Conservation (phyloP, 2,797 vertebrate species). For the Oreonectes daqikongensis region DNA sequence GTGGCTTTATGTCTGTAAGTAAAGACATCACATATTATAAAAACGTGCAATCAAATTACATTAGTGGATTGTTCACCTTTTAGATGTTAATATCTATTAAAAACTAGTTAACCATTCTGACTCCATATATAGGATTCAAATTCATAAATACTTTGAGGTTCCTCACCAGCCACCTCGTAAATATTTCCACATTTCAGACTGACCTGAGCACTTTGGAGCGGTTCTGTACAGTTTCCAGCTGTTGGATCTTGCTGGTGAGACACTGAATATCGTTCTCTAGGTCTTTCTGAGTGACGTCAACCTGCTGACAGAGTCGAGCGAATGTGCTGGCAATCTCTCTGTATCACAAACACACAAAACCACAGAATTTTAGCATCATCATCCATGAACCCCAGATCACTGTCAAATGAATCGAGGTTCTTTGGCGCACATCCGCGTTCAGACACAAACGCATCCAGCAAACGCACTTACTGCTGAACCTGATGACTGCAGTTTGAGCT, state of each 20-base stretch:
- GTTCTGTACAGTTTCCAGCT: slow-evolving; percentile 87
- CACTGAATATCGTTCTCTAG: slow-evolving; percentile 85
- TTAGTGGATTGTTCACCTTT: too few species aligned
- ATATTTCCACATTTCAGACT: too few species aligned
- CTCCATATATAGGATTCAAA: too few species aligned
- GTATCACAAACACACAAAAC: slow-evolving; percentile 28
- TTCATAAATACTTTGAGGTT: too few species aligned
- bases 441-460: too few species aligned
- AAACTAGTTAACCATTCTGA: too few species aligned
- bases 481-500: slow-evolving; percentile 97
- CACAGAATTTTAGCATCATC: not conserved
- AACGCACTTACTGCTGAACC: slow-evolving; percentile 88
- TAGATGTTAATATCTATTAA: too few species aligned
- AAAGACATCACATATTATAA: slow-evolving; percentile 27
- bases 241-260: slow-evolving; percentile 86
- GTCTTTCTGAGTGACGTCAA: slow-evolving; percentile 89
- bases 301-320: slow-evolving; percentile 78
- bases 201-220: slow-evolving; percentile 88
- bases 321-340: slow-evolving; percentile 88
- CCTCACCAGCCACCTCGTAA: too few species aligned
- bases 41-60: not conserved
- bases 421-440: too few species aligned
- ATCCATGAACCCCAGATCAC: not conserved
- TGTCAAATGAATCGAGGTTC: not conserved
- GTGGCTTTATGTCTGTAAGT: slow-evolving; percentile 91